Evolutionary conservation across 2,888 invertebrate genomes (phyloP), one percentile per base, ranked within the genome.

Genomic region (Athalia cordata): DNA sequence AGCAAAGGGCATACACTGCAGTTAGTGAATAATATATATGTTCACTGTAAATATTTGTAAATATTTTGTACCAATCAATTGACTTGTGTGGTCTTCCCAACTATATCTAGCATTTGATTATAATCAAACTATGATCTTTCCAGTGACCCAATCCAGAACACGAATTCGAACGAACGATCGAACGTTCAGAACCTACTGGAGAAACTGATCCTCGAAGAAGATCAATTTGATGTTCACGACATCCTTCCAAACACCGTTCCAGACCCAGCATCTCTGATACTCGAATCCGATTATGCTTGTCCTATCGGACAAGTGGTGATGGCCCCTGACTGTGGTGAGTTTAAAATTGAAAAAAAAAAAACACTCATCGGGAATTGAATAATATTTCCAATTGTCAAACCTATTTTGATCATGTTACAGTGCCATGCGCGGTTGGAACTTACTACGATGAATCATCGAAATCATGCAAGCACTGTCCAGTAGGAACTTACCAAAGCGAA

Each of bases 241-340:
- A 97, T 97, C 85, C 91, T 98, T 76, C 98, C 98, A 13, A 98
- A 98, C 87, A 98, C 98, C 0, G 95, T 97, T 0, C 97, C 98
- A 0, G 98, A 98, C 91, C 96, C 98, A 78, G 96, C 97, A 8
- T 97, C 97, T 3, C 91, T 99, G 79, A 91, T 93, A 45, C 91
- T 99, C n/a, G 93, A 95, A 81, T 97, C 98, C 0, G 97, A 97
- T 89, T 98, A 97, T 86, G 96, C 97, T 76, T 99, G 99, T 87
- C 96, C 97, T 0, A 93, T 94, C 83, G 98, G 98, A 77, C 97
- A 98, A 92, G 98, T 99, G 47, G 97, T 98, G 0, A 95, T 97
- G 93, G 96, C 96, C 64, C 97, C 97, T 77, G 96, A 97, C 88
- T 98, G 98, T 90, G 98, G 96, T 96, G 92, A 91, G 92, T 90